Conservation (phyloP, 1,140 invertebrate species). For the Pseudoatta argentina region DNA sequence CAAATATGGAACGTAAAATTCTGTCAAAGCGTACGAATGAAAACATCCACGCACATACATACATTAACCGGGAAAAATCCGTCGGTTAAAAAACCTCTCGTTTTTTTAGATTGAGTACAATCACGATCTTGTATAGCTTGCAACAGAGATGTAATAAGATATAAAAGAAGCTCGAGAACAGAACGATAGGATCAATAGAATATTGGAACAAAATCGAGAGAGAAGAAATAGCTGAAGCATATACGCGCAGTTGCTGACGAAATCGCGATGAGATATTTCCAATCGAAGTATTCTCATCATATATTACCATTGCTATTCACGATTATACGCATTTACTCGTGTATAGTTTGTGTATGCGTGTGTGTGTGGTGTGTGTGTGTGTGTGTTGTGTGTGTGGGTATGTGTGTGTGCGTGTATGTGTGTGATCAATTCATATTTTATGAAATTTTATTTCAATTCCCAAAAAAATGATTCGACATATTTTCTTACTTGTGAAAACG, state of each 20-base stretch:
- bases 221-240: constrained; percentile 68
- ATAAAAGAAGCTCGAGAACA: constrained; percentile 74
- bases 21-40: not conserved
- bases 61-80: not conserved
- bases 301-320: constrained; percentile 40
- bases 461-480: not conserved
- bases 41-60: not conserved
- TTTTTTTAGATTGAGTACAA: constrained; percentile 33
- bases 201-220: constrained; percentile 47
- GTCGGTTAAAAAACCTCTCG: not conserved
- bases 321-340: constrained; percentile 45
- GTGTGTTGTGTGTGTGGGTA: not conserved
- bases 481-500: not conserved
- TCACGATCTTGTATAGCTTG: constrained; percentile 71
- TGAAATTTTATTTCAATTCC: not conserved
- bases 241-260: constrained; percentile 65
- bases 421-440: not conserved
- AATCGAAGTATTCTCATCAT: constrained; percentile 49
- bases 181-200: constrained; percentile 57
- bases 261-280: constrained; percentile 64
- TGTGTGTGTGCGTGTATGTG: not conserved
- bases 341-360: not conserved
- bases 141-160: constrained; percentile 73
- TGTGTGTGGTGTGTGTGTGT: constrained; percentile 3
- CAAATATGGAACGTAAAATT: constrained; percentile 20